These are phyloP conservation scores for Archocentrus centrarchus DNA, from an alignment of 2,113 vertebrate species.

Conservation along the genomic window DNA sequence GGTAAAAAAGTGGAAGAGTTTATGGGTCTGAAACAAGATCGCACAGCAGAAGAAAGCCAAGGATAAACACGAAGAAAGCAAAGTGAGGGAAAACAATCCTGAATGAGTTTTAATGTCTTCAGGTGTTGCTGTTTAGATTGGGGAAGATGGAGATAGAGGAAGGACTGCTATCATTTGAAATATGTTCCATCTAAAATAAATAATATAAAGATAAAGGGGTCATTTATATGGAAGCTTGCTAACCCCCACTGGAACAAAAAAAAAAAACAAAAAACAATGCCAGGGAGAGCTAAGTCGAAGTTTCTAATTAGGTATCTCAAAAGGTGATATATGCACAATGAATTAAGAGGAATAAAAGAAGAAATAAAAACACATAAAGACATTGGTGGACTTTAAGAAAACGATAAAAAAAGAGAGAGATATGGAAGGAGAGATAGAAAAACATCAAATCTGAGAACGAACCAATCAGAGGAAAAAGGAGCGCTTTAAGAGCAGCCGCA, in stretches of 20 bases:
- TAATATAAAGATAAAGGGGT: neutral
- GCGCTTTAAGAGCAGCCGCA: slow-evolving; percentile 12
- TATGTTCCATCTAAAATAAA: neutral
- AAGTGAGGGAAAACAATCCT: neutral
- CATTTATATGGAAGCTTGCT: neutral
- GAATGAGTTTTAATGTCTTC: neutral
- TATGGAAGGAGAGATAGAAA: neutral
- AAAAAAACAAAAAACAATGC: neutral
- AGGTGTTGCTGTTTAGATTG: neutral
- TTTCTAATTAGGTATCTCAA: neutral
- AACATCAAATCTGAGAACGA: neutral
- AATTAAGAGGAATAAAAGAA: neutral
- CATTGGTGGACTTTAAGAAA: neutral
- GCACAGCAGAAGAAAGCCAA: neutral
- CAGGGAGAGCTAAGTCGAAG: neutral
- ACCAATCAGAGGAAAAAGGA: slow-evolving; percentile 9
- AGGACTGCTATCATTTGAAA: neutral
- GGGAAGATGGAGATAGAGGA: neutral
- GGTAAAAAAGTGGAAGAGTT: neutral
- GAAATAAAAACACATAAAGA: neutral
- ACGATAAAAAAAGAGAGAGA: neutral
- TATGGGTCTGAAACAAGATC: neutral
- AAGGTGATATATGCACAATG: neutral
- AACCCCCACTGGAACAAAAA: neutral
- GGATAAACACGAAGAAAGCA: neutral